Evolutionary conservation across 2,888 invertebrate species (phyloP), one percentile per base, ranked within the genome.

Genomic region (Rhopalosiphum nymphaeae): DNA sequence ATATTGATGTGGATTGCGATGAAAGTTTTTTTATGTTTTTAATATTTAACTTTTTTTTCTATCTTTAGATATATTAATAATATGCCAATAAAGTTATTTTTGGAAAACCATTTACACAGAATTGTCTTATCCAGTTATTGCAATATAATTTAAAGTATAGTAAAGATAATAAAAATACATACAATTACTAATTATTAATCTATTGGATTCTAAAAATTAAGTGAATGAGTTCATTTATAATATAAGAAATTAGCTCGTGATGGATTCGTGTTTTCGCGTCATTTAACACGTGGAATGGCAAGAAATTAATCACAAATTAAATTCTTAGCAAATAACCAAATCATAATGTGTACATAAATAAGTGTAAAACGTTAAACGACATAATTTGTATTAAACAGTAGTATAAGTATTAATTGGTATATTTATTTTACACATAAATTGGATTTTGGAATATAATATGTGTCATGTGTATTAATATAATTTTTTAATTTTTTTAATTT

Each of bases 211-310:
- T 57, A 88, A 67, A 61, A 61, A 92, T 67, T 21, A 88, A 92
- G 53, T n/a, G 67, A 42, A 92, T 88, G 57, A 67, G 87, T 36
- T 78, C 78, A 78, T 78, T 36, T 21, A 21, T 53, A 53, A 53
- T 46, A 53, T 53, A 16, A 53, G 21, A 53, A 1, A 53, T 36
- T 36, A 78, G 36, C 67, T 88, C 92, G 67, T 92, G 92, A 49
- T 49, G n/a, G 42, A 88, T 92, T 92, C 92, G 87, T 92, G 92
- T 88, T 92, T 87, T 11, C 36, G 10, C 26, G 36, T 87, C 26
- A 61, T 49, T 61, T 61, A 67, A 67, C 67, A 92, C 87, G 92
- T 88, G 92, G 0, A 88, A 53, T 88, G 53, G 42, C 29, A 67
- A 49, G n/a, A 21, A 49, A 92, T 92, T 61, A 61, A 92, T 87